Conservation (phyloP, 1,140 invertebrate genomes). For the Globodera ellingtonae region DNA sequence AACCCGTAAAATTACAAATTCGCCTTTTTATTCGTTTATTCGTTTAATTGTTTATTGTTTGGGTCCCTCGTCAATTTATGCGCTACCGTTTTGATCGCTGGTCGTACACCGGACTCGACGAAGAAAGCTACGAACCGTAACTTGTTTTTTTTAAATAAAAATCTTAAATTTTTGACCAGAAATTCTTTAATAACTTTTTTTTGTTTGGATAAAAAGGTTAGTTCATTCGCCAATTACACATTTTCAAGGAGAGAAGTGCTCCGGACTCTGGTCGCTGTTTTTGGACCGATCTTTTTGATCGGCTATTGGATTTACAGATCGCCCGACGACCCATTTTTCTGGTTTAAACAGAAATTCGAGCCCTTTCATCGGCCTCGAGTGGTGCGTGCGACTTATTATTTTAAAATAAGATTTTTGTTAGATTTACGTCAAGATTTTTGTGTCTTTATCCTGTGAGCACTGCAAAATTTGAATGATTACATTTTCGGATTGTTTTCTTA, state of each 20-base stretch:
- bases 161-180: neutral
- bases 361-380: neutral
- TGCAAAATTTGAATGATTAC: neutral
- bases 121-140: slow-evolving; percentile 56
- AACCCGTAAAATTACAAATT: slow-evolving; percentile 45
- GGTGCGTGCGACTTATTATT: neutral
- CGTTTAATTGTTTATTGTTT: slow-evolving; percentile 31
- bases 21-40: slow-evolving; percentile 17
- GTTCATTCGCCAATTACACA: slow-evolving; percentile 17
- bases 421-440: no score
- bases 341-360: slow-evolving; percentile 10
- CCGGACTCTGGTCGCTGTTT: neutral
- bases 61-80: slow-evolving; percentile 54
- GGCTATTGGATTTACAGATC: neutral
- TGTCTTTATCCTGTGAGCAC: no score
- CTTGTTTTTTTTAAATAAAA: slow-evolving; percentile 27
- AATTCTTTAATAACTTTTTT: slow-evolving; percentile 12
- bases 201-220: slow-evolving; percentile 42
- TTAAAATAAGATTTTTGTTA: no score
- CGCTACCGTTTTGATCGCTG: slow-evolving; percentile 55
- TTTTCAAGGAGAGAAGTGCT: neutral
- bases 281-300: slow-evolving; percentile 50
- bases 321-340: neutral
- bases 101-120: slow-evolving; percentile 60
- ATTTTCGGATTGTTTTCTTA: neutral